Conservation (phyloP, 2,888 invertebrate genomes). For the Helleia helle region DNA sequence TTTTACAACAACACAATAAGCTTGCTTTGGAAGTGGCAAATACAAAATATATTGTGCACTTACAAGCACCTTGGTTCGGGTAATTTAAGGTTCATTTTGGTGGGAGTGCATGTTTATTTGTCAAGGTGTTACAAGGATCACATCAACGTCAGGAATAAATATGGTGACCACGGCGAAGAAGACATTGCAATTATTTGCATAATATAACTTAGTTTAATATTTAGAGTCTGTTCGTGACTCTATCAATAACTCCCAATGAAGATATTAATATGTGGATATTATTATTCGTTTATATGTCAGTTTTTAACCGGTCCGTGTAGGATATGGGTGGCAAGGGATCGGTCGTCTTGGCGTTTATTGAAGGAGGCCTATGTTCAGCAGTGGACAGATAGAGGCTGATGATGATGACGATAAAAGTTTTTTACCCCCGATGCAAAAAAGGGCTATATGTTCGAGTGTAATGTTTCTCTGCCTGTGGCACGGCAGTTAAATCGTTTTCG, state of each 20-base stretch:
- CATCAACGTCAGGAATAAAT: conserved; percentile 28
- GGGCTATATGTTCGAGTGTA: too few relatives aligned
- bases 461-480: too few relatives aligned
- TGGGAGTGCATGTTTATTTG: background rate
- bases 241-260: conserved; percentile 16
- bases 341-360: too few relatives aligned
- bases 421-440: too few relatives aligned
- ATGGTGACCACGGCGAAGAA: conserved; percentile 26
- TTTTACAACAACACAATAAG: background rate
- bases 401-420: too few relatives aligned
- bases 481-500: too few relatives aligned
- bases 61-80: background rate
- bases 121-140: conserved; percentile 21
- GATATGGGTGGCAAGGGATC: too few relatives aligned
- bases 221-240: conserved; percentile 25
- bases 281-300: too few relatives aligned
- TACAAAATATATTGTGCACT: conserved; percentile 12
- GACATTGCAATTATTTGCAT: conserved; percentile 27
- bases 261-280: too few relatives aligned
- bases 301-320: too few relatives aligned
- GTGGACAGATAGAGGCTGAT: too few relatives aligned
- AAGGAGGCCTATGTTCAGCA: too few relatives aligned
- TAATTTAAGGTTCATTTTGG: conserved; percentile 10
- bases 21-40: conserved; percentile 16
- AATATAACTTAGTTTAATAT: conserved; percentile 27